Base-by-base conservation (phyloP, 2,888 invertebrate genomes). In the Monopis laevigella region DNA sequence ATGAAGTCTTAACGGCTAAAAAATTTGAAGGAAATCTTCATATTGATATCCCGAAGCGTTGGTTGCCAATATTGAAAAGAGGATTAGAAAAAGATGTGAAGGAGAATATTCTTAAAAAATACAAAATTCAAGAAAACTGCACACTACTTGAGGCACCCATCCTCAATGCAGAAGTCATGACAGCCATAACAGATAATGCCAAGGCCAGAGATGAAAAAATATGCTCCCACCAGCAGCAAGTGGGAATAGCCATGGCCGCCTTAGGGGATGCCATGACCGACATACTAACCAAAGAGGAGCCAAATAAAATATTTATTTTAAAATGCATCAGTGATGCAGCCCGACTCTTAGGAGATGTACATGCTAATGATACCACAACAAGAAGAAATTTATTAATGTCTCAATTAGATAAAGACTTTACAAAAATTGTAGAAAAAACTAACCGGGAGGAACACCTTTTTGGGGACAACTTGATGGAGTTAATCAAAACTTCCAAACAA, bases 61-160 rank as follows among this genome's bases (percentile, higher is more conserved):
- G 29, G 29, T 7, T 11, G 12, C 29, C 29, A 5, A 29, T 29
- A 29, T 12, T 29, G 12, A 39, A 14, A 26, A 26, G 26, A 13
- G 27, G 39, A n/a, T n/a, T n/a, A n/a, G n/a, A n/a, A n/a, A n/a
- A n/a, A n/a, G n/a, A n/a, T n/a, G n/a, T n/a, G n/a, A n/a, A n/a
- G n/a, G n/a, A n/a, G n/a, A n/a, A n/a, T n/a, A n/a, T n/a, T n/a
- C n/a, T n/a, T n/a, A n/a, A 39, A 14, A 14, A n/a, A 12, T 14
- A 39, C 27, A 12, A 21, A 13, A 12, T 26, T 5, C 39, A 24
- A 13, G 26, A 39, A 26, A 39, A 39, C 27, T 39, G 26, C 17
- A 39, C 16, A 24, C 26, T 39, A 18, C 39, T 39, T 26, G 39
- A 26, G 26, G 27, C 39, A 24, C 26, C 39, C 17, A 26, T 12